Evolutionary conservation across 2,797 vertebrate species (phyloP), one percentile per base, ranked within the genome.

Genomic region (Gymnothorax reevesii): DNA sequence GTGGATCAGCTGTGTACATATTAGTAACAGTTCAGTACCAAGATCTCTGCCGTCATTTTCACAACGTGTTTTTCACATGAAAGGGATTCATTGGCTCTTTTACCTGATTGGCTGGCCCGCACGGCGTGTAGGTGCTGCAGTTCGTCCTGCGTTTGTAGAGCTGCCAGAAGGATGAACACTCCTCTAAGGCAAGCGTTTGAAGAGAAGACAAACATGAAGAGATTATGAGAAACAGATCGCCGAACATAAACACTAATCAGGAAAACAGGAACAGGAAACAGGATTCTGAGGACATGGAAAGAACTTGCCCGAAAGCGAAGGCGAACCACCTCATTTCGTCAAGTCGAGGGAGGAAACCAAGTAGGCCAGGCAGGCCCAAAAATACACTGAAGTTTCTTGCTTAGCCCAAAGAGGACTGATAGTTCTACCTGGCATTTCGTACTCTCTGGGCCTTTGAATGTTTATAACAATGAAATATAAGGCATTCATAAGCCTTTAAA

Each of bases 211-310:
- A 93, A 88, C 89, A 85, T 89, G 90, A 92, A 52, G 91, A 88
- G 89, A 86, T 93, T 94, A 94, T 93, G 91, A 90, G 93, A 94
- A 96, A 95, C 95, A 96, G 94, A 95, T 93, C 94, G 85, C 89
- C 91, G 93, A 95, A 94, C 92, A 93, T 95, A 95, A 96, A 96
- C 95, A 96, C 93, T 91, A 95, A 95, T 95, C 94, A 95, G 91
- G 91, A 93, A 92, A 94, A 90, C 92, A 92, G 93, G 94, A 92
- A 94, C 91, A 95, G 94, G 93, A 95, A 95, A 94, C 93, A 91
- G 91, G 93, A 95, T 94, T 94, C 94, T 91, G 91, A 92, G 91
- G 93, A 94, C 92, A 90, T 91, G 92, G 90, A 93, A 94, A 94
- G 93, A 89, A 89, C 90, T 93, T 94, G 89, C 92, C 92, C 90